A percentile compares a stretch with the other conserved stretches of the same genome.
Conservation (phyloP, 2,888 invertebrate species). For the Calliopum simillimum region DNA sequence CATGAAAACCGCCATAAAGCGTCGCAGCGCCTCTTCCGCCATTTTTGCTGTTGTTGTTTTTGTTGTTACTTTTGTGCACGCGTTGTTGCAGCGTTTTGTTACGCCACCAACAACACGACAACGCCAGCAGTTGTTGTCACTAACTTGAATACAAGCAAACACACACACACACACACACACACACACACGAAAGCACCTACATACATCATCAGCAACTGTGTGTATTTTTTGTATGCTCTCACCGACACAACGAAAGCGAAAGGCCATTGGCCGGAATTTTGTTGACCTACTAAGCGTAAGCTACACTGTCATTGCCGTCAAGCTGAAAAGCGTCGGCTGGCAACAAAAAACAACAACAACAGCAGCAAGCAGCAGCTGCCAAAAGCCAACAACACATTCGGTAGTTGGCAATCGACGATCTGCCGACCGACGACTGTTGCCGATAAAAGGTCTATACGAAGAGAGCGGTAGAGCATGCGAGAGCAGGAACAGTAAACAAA, state of each 20-base stretch:
- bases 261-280: constrained; percentile 69
- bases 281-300: constrained; percentile 67
- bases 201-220: constrained; percentile 27
- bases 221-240: constrained; percentile 37
- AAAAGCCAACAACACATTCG: not conserved
- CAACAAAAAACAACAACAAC: constrained; percentile 38
- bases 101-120: constrained; percentile 50
- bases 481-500: not conserved
- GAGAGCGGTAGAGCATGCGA: not conserved
- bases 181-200: constrained; percentile 26
- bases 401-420: not conserved
- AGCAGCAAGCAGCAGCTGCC: constrained; percentile 34
- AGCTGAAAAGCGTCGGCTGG: constrained; percentile 51
- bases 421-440: too few species aligned
- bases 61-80: constrained; percentile 6
- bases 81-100: constrained; percentile 45
- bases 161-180: constrained; percentile 51
- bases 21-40: constrained; percentile 10
- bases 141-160: not conserved
- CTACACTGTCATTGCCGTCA: constrained; percentile 66
- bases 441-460: too few species aligned
- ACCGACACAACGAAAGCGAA: constrained; percentile 66
- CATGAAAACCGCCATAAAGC: not conserved
- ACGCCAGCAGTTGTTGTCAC: not conserved
- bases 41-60: not conserved